Percentiles rank a stretch among this genome's conserved stretches.
These are phyloP conservation scores for Drosophila kepulauana DNA, from an alignment of 1,140 invertebrate species.

Conservation along the genomic window DNA sequence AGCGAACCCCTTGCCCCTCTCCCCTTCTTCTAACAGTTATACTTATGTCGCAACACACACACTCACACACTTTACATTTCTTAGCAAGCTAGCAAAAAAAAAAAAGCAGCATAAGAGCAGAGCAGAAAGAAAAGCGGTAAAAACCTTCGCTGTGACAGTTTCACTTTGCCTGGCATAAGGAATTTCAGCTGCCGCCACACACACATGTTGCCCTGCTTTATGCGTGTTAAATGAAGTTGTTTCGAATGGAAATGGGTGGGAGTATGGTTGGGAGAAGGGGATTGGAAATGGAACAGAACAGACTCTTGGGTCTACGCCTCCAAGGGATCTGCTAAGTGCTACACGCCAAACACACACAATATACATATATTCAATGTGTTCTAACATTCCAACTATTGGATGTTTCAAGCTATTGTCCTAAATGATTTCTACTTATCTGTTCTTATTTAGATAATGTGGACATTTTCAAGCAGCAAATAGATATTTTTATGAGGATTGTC, in stretches of 20 bases:
- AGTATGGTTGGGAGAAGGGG: neutral
- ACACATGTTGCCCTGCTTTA: slow-evolving; percentile 76
- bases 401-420: neutral
- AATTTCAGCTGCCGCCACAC: slow-evolving; percentile 68
- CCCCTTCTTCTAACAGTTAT: neutral
- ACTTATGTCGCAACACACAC: neutral
- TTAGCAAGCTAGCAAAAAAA: slow-evolving; percentile 37
- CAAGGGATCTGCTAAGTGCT: slow-evolving; percentile 28
- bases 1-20: slow-evolving; percentile 16
- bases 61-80: slow-evolving; percentile 60
- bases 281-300: neutral
- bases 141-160: slow-evolving; percentile 77
- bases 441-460: neutral
- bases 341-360: slow-evolving; percentile 5
- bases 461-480: too few species aligned
- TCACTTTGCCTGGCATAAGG: slow-evolving; percentile 74
- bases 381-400: slow-evolving; percentile 1
- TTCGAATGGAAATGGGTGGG: slow-evolving; percentile 12
- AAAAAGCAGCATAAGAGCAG: slow-evolving; percentile 13
- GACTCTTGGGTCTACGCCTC: neutral
- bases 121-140: slow-evolving; percentile 31
- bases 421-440: neutral
- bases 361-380: slow-evolving; percentile 6
- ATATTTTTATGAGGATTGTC: too few species aligned
- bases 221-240: slow-evolving; percentile 77